Conservation (phyloP, 2,888 invertebrate genomes). For the Mesoligia furuncula region DNA sequence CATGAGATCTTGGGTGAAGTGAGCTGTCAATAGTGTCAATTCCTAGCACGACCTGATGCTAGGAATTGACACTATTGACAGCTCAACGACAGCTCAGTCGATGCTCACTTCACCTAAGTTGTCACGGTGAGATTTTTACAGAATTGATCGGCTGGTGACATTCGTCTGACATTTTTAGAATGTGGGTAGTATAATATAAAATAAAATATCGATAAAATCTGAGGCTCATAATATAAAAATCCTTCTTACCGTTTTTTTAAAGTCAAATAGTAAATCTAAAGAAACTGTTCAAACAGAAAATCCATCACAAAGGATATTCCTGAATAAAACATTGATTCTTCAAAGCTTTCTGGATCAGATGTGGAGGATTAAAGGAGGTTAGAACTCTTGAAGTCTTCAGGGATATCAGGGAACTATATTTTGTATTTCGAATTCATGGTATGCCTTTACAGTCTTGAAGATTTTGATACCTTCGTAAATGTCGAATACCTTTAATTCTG, state of each 20-base stretch:
- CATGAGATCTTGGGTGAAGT: too few species aligned
- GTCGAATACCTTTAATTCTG: not conserved
- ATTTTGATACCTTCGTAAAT: not conserved
- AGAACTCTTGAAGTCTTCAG: constrained; percentile 21
- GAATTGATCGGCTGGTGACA: too few species aligned
- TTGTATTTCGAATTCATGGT: constrained; percentile 30
- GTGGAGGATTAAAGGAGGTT: constrained; percentile 31
- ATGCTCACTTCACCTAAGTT: too few species aligned
- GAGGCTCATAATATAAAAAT: not conserved
- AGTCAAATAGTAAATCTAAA: not conserved
- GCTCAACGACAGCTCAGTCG: too few species aligned
- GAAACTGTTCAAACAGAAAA: constrained; percentile 10
- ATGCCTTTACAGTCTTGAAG: not conserved
- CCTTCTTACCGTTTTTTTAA: not conserved
- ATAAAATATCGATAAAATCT: not conserved
- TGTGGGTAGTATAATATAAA: not conserved
- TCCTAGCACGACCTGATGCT: too few species aligned
- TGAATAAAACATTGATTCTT: constrained; percentile 60
- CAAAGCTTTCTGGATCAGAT: constrained; percentile 43
- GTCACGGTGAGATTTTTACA: too few species aligned
- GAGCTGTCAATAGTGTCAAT: too few species aligned
- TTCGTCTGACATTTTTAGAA: too few species aligned
- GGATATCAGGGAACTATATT: constrained; percentile 24
- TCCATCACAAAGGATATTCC: constrained; percentile 27
- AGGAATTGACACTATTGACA: too few species aligned